Conservation (phyloP, 92 coral and sea anemone genomes). For the Actinernus sp. region DNA sequence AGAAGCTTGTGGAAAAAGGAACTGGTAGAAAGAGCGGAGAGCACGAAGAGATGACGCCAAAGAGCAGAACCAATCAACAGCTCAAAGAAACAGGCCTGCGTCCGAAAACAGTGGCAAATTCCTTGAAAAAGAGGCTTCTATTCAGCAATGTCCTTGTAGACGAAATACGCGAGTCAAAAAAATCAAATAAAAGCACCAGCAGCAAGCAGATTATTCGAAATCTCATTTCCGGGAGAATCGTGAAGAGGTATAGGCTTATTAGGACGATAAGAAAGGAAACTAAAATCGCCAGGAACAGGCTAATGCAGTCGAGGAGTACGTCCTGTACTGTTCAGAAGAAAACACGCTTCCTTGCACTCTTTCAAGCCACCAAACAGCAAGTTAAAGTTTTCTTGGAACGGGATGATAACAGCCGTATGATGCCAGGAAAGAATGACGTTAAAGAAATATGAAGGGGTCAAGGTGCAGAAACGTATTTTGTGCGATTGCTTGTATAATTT, state of each 20-base stretch:
- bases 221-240: conserved; percentile 21
- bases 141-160: conserved; percentile 37
- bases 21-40: too few relatives aligned
- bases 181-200: neutral
- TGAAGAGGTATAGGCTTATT: conserved; percentile 24
- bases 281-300: conserved; percentile 11
- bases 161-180: conserved; percentile 2
- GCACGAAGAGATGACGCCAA: conserved; percentile 27
- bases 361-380: conserved; percentile 4
- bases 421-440: conserved; percentile 65
- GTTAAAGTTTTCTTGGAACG: conserved; percentile 28
- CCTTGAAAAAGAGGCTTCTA: conserved; percentile 34
- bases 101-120: conserved; percentile 16
- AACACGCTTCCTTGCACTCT: conserved; percentile 1
- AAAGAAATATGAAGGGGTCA: conserved; percentile 22
- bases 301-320: conserved; percentile 8
- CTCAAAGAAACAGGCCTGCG: conserved; percentile 28
- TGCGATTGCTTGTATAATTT: conserved; percentile 42
- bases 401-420: conserved; percentile 61
- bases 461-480: conserved; percentile 44
- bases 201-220: conserved; percentile 9
- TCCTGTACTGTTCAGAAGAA: conserved; percentile 2
- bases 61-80: conserved; percentile 21
- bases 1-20: neutral
- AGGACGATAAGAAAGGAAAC: conserved; percentile 10